phyloP scores from a whole-genome alignment of 1,140 invertebrate species.

The Drosophila melanica region DNA sequence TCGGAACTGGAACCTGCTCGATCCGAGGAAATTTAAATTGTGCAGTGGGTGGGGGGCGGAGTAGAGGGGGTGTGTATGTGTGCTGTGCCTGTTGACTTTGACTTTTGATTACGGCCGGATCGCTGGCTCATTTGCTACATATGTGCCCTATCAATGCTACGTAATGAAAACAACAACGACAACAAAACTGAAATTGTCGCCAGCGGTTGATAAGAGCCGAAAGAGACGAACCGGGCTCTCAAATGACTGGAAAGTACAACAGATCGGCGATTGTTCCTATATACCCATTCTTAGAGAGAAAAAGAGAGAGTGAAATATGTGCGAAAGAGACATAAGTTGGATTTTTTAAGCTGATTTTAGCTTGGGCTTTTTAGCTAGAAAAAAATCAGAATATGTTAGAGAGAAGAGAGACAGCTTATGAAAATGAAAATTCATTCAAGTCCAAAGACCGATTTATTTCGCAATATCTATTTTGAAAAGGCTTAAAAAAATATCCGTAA shows the following conservation, averaged over 20 bases:
- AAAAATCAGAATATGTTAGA: not conserved
- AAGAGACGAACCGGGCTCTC: conserved; percentile 12
- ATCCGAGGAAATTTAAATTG: not conserved
- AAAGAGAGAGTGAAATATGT: conserved; percentile 10
- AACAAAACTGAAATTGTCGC: conserved; percentile 31
- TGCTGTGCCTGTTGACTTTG: conserved; percentile 30
- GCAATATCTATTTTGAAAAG: too few species aligned
- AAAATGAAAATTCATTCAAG: too few species aligned
- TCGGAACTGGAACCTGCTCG: conserved; percentile 15
- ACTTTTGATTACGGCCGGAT: conserved; percentile 47
- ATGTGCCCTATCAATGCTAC: conserved; percentile 46
- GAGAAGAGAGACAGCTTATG: too few species aligned
- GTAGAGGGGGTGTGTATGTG: not conserved
- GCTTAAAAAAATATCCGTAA: too few species aligned
- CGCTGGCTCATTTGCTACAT: conserved; percentile 29
- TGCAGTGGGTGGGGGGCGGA: too few species aligned
- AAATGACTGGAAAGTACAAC: conserved; percentile 14
- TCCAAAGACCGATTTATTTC: too few species aligned
- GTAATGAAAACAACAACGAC: conserved; percentile 39
- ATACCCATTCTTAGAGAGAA: not conserved
- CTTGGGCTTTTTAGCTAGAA: not conserved
- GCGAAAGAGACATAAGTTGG: not conserved
- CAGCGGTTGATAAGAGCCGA: conserved; percentile 45
- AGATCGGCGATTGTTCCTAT: conserved; percentile 18
- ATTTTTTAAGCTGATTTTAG: too few species aligned